phyloP scores from a whole-genome alignment of 2,797 vertebrate genomes.

The Brachyalestes nurse region DNA sequence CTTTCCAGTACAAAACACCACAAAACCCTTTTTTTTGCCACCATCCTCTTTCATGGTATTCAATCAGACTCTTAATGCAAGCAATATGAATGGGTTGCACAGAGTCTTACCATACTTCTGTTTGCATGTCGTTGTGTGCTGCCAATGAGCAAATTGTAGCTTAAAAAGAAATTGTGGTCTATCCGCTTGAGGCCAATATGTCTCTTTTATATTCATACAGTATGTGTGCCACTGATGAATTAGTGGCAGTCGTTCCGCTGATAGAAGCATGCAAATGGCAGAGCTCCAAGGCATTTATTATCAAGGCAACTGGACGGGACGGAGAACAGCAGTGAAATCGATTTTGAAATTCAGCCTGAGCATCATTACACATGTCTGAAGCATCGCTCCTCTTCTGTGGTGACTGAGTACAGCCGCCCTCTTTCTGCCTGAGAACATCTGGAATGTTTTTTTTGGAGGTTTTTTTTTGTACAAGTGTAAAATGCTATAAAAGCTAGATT shows the following conservation, averaged over 20 bases:
- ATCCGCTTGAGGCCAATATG: constrained; percentile 14
- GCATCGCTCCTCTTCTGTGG: constrained; percentile 18
- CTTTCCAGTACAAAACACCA: too few species aligned
- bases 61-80: too few species aligned
- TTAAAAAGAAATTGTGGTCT: not conserved
- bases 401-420: constrained; percentile 14
- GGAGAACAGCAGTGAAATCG: constrained; percentile 34
- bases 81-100: too few species aligned
- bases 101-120: not conserved
- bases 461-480: not conserved
- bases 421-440: constrained; percentile 13
- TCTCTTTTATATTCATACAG: constrained; percentile 27
- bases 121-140: not conserved
- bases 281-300: constrained; percentile 44
- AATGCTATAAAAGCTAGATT: constrained; percentile 25
- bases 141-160: not conserved
- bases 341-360: constrained; percentile 49
- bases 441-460: not conserved
- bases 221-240: constrained; percentile 25
- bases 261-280: constrained; percentile 40
- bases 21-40: too few species aligned
- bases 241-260: constrained; percentile 8
- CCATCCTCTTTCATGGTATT: too few species aligned
- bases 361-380: constrained; percentile 25
- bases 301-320: constrained; percentile 35